These are phyloP conservation scores for Leguminivora glycinivorella DNA, from an alignment of 1,140 invertebrate genomes.

Conservation along the genomic window DNA sequence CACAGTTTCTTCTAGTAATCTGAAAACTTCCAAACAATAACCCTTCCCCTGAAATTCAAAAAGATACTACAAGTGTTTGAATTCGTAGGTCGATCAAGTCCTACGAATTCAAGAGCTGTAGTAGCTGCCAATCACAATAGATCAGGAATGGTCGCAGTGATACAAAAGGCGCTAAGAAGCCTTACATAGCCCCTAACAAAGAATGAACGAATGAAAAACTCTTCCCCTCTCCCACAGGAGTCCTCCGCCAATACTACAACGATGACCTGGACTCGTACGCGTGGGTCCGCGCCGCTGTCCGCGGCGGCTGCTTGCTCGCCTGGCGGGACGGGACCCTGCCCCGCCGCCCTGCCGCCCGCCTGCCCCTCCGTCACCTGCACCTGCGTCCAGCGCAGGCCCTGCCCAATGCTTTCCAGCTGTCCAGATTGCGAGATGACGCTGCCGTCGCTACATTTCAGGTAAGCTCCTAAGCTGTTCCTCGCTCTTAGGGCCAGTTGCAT, in stretches of 20 bases:
- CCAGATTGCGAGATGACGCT: conserved; percentile 62
- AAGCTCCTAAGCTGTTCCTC: background rate
- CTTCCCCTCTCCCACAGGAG: conserved; percentile 44
- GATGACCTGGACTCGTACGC: conserved; percentile 61
- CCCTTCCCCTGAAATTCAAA: too few relatives aligned
- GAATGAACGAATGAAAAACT: too few relatives aligned
- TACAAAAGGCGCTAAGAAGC: too few relatives aligned
- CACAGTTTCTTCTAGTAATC: too few relatives aligned
- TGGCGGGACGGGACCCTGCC: conserved; percentile 70
- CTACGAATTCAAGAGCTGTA: too few relatives aligned
- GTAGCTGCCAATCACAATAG: too few relatives aligned
- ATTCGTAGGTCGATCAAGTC: too few relatives aligned
- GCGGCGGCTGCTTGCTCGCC: conserved; percentile 62
- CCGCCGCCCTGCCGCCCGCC: conserved; percentile 55
- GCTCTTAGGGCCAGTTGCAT: too few relatives aligned
- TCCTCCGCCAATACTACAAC: conserved; percentile 72
- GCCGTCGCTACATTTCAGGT: conserved; percentile 74
- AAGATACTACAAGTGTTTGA: too few relatives aligned
- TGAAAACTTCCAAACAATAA: too few relatives aligned
- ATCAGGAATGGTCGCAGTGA: too few relatives aligned
- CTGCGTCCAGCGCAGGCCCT: conserved; percentile 54
- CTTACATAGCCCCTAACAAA: too few relatives aligned
- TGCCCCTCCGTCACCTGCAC: conserved; percentile 65
- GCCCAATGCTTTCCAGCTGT: conserved; percentile 71
- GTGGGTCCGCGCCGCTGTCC: conserved; percentile 67